Percentiles rank a stretch among this genome's conserved stretches.
These are phyloP conservation scores for Cyprinodon brontotheroides DNA, from an alignment of 2,113 vertebrate genomes.

Conservation along the genomic window DNA sequence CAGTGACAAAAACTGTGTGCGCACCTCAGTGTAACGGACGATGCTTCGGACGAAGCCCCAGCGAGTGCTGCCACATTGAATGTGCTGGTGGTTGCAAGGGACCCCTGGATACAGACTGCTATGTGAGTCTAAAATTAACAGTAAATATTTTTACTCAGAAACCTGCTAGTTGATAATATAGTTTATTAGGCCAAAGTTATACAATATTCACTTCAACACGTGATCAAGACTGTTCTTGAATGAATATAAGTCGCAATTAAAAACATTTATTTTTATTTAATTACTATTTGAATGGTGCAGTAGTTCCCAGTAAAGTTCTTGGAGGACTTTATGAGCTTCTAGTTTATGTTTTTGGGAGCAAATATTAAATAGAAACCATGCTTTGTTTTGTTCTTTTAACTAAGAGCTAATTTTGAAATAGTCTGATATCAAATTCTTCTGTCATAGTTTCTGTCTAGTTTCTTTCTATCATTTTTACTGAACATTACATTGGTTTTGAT, in stretches of 20 bases:
- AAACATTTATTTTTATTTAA: not conserved
- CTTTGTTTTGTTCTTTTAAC: too few relatives aligned
- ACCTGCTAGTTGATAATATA: not conserved
- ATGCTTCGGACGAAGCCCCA: conserved; percentile 89
- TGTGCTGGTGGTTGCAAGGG: conserved; percentile 92
- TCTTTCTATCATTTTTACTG: too few relatives aligned
- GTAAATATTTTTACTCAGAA: not conserved
- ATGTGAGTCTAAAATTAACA: conserved; percentile 79
- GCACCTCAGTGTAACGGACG: conserved; percentile 91
- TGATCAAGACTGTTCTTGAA: not conserved
- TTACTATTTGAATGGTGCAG: not conserved
- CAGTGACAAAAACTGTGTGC: conserved; percentile 93
- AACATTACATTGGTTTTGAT: too few relatives aligned
- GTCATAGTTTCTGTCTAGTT: too few relatives aligned
- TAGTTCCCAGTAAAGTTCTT: too few relatives aligned
- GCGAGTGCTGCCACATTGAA: conserved; percentile 91
- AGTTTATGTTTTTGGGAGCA: too few relatives aligned
- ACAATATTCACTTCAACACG: not conserved
- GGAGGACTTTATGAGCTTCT: too few relatives aligned
- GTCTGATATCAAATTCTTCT: too few relatives aligned
- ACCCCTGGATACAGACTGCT: conserved; percentile 87
- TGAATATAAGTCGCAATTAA: not conserved
- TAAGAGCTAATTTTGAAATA: too few relatives aligned
- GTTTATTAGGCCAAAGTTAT: not conserved
- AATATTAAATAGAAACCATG: too few relatives aligned